phyloP scores from a whole-genome alignment of 1,140 invertebrate genomes.

The Bombus sylvicola region DNA sequence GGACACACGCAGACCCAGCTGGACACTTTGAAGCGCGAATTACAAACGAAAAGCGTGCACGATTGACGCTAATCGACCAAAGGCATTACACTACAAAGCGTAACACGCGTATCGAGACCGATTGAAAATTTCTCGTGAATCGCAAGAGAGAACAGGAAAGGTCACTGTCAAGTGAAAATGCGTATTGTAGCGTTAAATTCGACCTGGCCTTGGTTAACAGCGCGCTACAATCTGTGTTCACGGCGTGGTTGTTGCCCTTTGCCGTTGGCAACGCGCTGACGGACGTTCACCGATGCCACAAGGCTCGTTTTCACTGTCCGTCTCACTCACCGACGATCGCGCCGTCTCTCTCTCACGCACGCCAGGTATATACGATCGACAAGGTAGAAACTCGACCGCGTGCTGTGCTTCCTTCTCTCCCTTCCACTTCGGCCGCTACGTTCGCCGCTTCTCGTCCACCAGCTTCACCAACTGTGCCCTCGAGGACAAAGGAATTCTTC shows the following conservation, averaged over 20 bases:
- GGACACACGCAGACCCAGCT: conserved; percentile 6
- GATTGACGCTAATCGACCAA: conserved; percentile 20
- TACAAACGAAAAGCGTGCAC: neutral
- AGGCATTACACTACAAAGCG: neutral
- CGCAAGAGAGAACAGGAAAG: neutral
- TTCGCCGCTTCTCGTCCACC: conserved; percentile 23
- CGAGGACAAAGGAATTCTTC: conserved; percentile 80
- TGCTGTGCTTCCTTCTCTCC: conserved; percentile 47
- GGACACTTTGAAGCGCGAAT: neutral
- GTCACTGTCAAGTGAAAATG: conserved; percentile 2
- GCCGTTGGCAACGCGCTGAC: conserved; percentile 61
- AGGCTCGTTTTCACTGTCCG: conserved; percentile 28
- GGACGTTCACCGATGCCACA: conserved; percentile 68
- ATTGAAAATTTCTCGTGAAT: neutral
- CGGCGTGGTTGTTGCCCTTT: conserved; percentile 69
- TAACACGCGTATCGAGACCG: neutral
- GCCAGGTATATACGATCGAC: conserved; percentile 44
- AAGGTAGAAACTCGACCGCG: conserved; percentile 63
- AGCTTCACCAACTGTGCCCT: conserved; percentile 1
- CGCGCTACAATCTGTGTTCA: conserved; percentile 6
- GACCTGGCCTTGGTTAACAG: conserved; percentile 59
- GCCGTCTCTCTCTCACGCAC: conserved; percentile 20
- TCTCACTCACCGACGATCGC: conserved; percentile 1
- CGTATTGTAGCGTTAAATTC: conserved; percentile 27
- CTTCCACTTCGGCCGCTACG: conserved; percentile 7